phyloP scores from a whole-genome alignment of 2,888 invertebrate species.

The Lycia hirtaria region DNA sequence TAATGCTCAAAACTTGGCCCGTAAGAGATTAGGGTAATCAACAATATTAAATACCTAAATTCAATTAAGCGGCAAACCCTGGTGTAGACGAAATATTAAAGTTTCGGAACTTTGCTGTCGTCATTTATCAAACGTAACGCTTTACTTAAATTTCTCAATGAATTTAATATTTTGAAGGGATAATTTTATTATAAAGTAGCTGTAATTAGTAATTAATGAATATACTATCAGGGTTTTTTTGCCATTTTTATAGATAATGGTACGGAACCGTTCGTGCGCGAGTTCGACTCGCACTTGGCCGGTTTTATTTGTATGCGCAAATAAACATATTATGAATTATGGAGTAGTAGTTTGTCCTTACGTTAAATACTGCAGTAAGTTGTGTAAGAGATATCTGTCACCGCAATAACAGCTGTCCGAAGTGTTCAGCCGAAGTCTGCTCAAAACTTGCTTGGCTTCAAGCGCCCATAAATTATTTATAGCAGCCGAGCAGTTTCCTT shows the following conservation, averaged over 20 bases:
- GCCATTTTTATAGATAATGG: too few relatives aligned
- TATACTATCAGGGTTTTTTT: not conserved
- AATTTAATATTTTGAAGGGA: conserved; percentile 26
- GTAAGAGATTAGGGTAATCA: conserved; percentile 44
- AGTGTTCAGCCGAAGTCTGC: conserved; percentile 63
- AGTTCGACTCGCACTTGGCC: too few relatives aligned
- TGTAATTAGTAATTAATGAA: not conserved
- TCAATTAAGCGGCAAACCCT: conserved; percentile 38
- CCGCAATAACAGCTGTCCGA: conserved; percentile 37
- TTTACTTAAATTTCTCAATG: conserved; percentile 31
- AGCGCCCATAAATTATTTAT: conserved; percentile 80
- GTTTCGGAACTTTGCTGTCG: conserved; percentile 40
- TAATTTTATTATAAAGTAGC: conserved; percentile 14
- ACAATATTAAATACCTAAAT: conserved; percentile 44
- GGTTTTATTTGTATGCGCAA: too few relatives aligned
- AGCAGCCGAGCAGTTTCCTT: conserved; percentile 71
- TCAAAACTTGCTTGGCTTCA: conserved; percentile 71
- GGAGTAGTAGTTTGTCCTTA: too few relatives aligned
- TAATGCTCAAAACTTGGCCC: conserved; percentile 33
- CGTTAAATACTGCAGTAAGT: not conserved
- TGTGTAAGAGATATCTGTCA: conserved; percentile 3
- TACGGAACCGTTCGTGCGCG: too few relatives aligned
- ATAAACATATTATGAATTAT: too few relatives aligned
- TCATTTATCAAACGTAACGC: conserved; percentile 42
- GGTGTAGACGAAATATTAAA: conserved; percentile 43